phyloP scores from a whole-genome alignment of 2,888 invertebrate species.

The Zhuqinia jingwanae region DNA sequence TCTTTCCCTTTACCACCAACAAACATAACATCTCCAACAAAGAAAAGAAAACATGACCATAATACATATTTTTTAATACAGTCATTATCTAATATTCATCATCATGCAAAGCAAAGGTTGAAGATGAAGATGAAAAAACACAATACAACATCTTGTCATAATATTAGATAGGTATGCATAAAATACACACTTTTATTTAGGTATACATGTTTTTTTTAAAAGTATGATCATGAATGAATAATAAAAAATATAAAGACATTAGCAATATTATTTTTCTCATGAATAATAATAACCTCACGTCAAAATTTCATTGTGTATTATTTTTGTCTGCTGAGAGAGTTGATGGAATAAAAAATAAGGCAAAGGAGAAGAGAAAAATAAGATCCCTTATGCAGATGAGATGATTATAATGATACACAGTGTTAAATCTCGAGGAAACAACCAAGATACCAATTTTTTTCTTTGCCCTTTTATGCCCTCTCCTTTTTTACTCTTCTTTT shows the following conservation, averaged over 20 bases:
- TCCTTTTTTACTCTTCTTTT: no score
- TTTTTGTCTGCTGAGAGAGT: conserved; percentile 35
- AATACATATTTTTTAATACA: conserved; percentile 26
- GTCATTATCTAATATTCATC: conserved; percentile 51
- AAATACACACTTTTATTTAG: no score
- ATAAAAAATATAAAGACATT: conserved; percentile 49
- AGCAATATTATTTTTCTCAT: conserved; percentile 66
- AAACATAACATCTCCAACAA: neutral
- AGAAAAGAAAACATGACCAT: conserved; percentile 45
- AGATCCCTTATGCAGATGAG: conserved; percentile 54
- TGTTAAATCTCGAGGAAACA: neutral
- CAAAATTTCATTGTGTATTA: conserved; percentile 46
- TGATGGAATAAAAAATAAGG: conserved; percentile 1
- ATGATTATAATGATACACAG: neutral
- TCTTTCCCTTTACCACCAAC: neutral
- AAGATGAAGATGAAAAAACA: conserved; percentile 18
- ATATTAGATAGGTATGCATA: conserved; percentile 13
- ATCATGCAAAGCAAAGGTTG: conserved; percentile 45
- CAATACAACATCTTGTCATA: conserved; percentile 32
- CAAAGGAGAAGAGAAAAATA: neutral
- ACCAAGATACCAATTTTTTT: conserved; percentile 35
- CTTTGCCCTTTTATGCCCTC: conserved; percentile 66
- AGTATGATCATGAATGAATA: conserved; percentile 60
- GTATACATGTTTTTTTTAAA: no score
- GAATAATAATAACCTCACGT: conserved; percentile 69